Conservation (phyloP, 2,113 vertebrate species). For the Origma solitaria region DNA sequence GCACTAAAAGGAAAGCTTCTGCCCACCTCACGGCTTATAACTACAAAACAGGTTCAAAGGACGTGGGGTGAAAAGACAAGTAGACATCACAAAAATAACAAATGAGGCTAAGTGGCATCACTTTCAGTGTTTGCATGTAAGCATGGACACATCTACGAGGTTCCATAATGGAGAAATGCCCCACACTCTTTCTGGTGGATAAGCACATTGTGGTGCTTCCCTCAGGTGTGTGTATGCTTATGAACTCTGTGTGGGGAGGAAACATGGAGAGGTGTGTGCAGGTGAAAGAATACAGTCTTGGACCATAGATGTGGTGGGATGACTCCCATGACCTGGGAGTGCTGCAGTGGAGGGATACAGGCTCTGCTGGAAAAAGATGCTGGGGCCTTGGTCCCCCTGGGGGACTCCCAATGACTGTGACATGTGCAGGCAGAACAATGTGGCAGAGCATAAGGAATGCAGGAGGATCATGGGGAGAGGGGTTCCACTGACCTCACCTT, state of each 20-base stretch:
- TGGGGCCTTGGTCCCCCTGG: background rate
- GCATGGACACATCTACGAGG: too few species aligned
- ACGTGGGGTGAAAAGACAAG: accelerated
- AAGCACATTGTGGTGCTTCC: background rate
- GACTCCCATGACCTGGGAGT: background rate
- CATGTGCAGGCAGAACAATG: background rate
- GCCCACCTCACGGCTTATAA: background rate
- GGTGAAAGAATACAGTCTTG: background rate
- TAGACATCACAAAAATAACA: background rate
- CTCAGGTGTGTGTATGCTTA: background rate
- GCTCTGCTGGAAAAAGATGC: accelerated
- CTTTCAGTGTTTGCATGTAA: background rate
- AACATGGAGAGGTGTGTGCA: accelerated
- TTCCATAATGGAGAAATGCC: background rate
- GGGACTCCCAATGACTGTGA: background rate
- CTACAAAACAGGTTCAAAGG: background rate
- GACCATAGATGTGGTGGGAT: background rate
- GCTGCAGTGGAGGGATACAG: background rate
- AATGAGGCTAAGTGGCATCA: background rate
- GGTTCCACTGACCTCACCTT: background rate
- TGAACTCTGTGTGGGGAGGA: accelerated
- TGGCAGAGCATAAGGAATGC: background rate
- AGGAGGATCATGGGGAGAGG: too few species aligned
- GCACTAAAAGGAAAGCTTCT: background rate
- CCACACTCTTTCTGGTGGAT: background rate